Evolutionary conservation across 92 coral and sea anemone genomes (phyloP), one percentile per base, ranked within the genome.

Genomic region (Epizoanthus rinbou): DNA sequence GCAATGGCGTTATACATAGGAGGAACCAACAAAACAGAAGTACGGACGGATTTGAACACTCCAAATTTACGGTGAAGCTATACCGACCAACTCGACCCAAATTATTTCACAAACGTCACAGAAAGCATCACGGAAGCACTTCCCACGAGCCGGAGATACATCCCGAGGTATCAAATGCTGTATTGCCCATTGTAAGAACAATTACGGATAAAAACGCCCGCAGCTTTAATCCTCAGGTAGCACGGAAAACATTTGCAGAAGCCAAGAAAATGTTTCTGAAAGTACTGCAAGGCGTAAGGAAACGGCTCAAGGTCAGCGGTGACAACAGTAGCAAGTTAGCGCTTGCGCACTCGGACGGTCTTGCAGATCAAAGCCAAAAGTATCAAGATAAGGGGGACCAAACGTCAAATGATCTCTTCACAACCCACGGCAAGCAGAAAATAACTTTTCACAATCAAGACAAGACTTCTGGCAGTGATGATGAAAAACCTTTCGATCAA

Each of bases 211-310:
- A 63, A 78, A 43, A 41, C 24, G 11, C 23, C 9, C 71, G 52
- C 41, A 45, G 57, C 14, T 41, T 60, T 18, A 14, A 11, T 5
- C 16, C 70, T 56, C 57, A 78, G 57, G 59, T 17, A 21, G 70
- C 68, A 21, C 70, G 82, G 3, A 78, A 78, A 14, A 78, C 59
- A 5, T 63, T 78, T 43, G 82, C 82, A 37, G 71, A 33, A 43
- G 82, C 82, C 14, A 78, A 21, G 82, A 78, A 78, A 21, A 65
- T 60, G 22, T 78, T 78, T 78, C 52, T 78, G 37, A 62, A 78
- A 63, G 69, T 78, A 19, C 35, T 78, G 53, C 59, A 78, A 78
- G 71, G 66, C 15, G 71, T 78, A 21, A 62, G 33, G 13, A 60
- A 22, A 18, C 23, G 56, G n/a, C 64, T 78, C 39, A 78, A 43